Evolutionary conservation across 2,113 vertebrate species (phyloP).

Genomic region (Stigmatopora argus): DNA sequence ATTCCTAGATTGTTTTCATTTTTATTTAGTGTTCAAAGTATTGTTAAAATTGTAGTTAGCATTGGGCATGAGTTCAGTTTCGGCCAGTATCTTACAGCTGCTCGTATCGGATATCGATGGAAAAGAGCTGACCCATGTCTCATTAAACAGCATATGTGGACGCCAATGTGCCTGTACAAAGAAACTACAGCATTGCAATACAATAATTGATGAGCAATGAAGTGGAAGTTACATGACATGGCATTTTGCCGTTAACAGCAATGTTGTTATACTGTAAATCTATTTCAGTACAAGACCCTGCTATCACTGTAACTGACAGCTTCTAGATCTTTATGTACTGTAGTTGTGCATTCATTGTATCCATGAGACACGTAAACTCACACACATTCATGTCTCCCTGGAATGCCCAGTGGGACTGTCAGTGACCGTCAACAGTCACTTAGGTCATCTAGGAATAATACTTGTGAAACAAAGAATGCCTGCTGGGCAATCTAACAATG

Average conservation of each 20-base stretch:
- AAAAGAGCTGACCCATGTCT: not conserved
- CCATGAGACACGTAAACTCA: not conserved
- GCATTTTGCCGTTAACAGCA: conserved; percentile 4
- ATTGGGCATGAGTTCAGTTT: not conserved
- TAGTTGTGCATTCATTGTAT: not conserved
- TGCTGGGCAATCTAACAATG: not conserved
- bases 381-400: not conserved
- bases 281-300: conserved; percentile 2
- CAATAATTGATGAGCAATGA: conserved; percentile 8
- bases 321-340: conserved; percentile 16
- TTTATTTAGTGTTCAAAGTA: not conserved
- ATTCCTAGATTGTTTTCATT: not conserved
- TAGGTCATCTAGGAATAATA: conserved; percentile 19
- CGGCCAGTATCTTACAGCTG: not conserved
- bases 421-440: conserved; percentile 13
- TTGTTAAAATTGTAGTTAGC: not conserved
- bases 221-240: conserved; percentile 12
- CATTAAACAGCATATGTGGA: not conserved
- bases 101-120: not conserved
- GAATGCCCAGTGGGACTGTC: conserved; percentile 14
- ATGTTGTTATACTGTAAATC: conserved; percentile 6
- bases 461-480: conserved; percentile 9
- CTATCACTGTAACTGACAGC: conserved; percentile 12
- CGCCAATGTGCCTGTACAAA: not conserved
- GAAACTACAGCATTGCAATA: not conserved